Conservation (phyloP, 2,888 invertebrate species). For the Podotricha telesiphe region DNA sequence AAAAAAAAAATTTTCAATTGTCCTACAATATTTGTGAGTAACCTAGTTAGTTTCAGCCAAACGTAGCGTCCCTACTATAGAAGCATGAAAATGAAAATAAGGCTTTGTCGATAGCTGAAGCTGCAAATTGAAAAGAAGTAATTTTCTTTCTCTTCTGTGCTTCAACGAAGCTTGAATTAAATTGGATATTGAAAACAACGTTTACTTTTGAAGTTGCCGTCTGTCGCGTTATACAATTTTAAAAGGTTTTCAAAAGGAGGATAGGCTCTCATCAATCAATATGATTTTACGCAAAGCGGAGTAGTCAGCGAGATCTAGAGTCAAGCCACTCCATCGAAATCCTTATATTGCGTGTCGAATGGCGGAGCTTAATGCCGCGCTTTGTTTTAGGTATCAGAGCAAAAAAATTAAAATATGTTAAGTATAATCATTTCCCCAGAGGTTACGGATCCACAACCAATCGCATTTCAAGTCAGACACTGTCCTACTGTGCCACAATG, state of each 20-base stretch:
- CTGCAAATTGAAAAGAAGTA: constrained; percentile 14
- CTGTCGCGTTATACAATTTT: neutral
- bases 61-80: constrained; percentile 6
- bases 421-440: too few relatives aligned
- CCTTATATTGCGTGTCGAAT: too few relatives aligned
- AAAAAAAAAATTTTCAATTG: neutral
- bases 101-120: constrained; percentile 2
- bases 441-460: too few relatives aligned
- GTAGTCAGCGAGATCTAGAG: too few relatives aligned
- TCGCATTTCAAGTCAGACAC: too few relatives aligned
- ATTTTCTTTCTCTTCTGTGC: constrained; percentile 7
- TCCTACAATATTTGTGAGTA: neutral
- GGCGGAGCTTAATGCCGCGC: too few relatives aligned
- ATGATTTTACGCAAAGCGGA: too few relatives aligned
- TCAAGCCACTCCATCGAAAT: too few relatives aligned
- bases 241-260: neutral
- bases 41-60: neutral
- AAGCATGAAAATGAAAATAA: constrained; percentile 3
- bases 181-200: constrained; percentile 8
- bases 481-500: too few relatives aligned
- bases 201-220: constrained; percentile 11
- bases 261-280: too few relatives aligned
- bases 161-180: constrained; percentile 13
- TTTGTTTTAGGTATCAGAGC: too few relatives aligned
- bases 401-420: too few relatives aligned